Evolutionary conservation across 2,888 invertebrate genomes (phyloP).

Genomic region (Tanytarsus gracilentus): DNA sequence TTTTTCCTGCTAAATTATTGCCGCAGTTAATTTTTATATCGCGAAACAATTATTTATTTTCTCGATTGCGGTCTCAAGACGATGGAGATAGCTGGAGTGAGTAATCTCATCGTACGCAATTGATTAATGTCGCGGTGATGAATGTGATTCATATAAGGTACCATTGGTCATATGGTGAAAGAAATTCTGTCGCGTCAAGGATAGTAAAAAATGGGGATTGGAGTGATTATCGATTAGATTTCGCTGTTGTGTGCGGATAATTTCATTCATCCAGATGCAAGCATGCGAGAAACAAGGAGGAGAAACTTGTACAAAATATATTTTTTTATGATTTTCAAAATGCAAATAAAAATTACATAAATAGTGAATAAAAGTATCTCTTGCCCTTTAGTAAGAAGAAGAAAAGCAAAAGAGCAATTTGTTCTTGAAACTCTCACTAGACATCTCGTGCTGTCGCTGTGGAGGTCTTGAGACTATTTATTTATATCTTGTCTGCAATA

Average conservation of each 20-base stretch:
- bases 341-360: too few species aligned
- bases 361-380: too few species aligned
- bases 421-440: too few species aligned
- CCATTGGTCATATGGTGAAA: too few species aligned
- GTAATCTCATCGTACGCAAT: background rate
- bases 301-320: background rate
- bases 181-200: background rate
- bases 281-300: background rate
- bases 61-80: background rate
- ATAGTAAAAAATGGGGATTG: background rate
- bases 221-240: background rate
- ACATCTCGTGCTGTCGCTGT: too few species aligned
- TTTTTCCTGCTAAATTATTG: constrained; percentile 12
- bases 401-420: too few species aligned
- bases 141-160: too few species aligned
- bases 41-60: background rate
- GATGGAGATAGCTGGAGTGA: too few species aligned
- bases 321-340: too few species aligned
- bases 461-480: too few species aligned
- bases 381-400: too few species aligned
- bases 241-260: background rate
- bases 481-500: too few species aligned
- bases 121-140: background rate
- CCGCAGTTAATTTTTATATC: constrained; percentile 11
- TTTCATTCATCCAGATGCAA: background rate